These are phyloP conservation scores for Spialia ferax DNA, from an alignment of 2,888 invertebrate species.

Conservation along the genomic window DNA sequence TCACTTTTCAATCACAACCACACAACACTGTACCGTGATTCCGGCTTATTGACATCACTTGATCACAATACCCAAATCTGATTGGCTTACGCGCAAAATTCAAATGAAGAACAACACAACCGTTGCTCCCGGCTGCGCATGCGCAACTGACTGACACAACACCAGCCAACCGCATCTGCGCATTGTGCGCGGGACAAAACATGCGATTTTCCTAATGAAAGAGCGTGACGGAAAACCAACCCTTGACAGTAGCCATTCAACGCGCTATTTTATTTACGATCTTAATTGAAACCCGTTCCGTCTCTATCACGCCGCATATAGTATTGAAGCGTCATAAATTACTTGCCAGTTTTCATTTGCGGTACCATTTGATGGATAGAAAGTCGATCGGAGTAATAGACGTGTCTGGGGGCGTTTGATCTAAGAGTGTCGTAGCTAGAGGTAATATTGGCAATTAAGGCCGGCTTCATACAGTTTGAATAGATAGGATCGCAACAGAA, in stretches of 20 bases:
- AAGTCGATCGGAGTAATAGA: conserved; percentile 35
- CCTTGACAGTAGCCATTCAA: conserved; percentile 59
- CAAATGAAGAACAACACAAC: conserved; percentile 62
- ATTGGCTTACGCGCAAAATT: conserved; percentile 67
- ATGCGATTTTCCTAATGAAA: conserved; percentile 45
- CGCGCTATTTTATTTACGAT: conserved; percentile 54
- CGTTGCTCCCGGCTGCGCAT: conserved; percentile 69
- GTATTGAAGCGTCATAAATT: conserved; percentile 47
- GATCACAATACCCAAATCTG: conserved; percentile 50
- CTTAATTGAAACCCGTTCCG: conserved; percentile 62
- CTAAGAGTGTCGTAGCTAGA: background rate
- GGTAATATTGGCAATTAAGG: background rate
- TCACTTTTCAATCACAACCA: conserved; percentile 50
- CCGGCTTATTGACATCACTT: conserved; percentile 36
- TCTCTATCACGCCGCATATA: conserved; percentile 57
- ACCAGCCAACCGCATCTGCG: conserved; percentile 61
- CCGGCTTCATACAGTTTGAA: too few species aligned
- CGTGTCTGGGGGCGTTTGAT: conserved; percentile 47
- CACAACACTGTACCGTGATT: conserved; percentile 9
- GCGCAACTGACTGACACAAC: conserved; percentile 75
- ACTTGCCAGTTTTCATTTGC: conserved; percentile 39
- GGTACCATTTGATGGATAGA: conserved; percentile 31
- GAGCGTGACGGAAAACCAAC: conserved; percentile 61
- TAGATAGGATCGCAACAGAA: too few species aligned
- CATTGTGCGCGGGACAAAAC: conserved; percentile 58